A percentile compares a stretch with the other conserved stretches of the same genome.
Evolutionary conservation across 2,888 invertebrate genomes (phyloP).

Genomic region (Stratiomys singularior): DNA sequence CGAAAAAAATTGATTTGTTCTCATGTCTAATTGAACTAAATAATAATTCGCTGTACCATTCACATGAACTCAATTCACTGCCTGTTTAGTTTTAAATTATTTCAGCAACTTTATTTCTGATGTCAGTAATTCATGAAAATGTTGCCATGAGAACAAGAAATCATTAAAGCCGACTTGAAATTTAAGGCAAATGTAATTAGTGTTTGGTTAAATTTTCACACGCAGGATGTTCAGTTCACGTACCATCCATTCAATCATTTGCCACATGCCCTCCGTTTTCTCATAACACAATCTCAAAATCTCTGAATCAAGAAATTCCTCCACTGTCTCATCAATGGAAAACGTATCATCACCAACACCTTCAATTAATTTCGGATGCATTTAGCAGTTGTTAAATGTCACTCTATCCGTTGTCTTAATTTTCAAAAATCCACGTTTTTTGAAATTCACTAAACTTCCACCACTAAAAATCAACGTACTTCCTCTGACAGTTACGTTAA

Average conservation of each 20-base stretch:
- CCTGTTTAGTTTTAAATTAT: too few relatives aligned
- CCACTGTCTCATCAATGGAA: background rate
- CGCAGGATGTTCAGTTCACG: background rate
- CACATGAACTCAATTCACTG: too few relatives aligned
- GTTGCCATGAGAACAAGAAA: too few relatives aligned
- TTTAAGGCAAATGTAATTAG: too few relatives aligned
- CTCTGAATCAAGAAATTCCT: background rate
- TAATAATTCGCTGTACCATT: too few relatives aligned
- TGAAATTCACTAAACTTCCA: background rate
- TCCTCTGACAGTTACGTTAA: background rate
- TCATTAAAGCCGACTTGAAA: too few relatives aligned
- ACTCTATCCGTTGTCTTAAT: background rate
- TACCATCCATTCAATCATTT: constrained; percentile 22
- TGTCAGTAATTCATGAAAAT: too few relatives aligned
- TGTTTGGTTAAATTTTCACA: too few relatives aligned
- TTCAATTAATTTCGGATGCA: background rate
- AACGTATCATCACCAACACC: background rate
- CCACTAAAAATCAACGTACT: background rate
- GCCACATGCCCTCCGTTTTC: background rate
- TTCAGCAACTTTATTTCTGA: too few relatives aligned
- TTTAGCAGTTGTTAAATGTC: background rate
- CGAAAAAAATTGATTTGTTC: too few relatives aligned
- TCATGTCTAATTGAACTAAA: too few relatives aligned
- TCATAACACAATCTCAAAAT: background rate
- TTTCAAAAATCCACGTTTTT: background rate